These are phyloP conservation scores for Andrena minutula DNA, from an alignment of 2,888 invertebrate species.

Conservation along the genomic window DNA sequence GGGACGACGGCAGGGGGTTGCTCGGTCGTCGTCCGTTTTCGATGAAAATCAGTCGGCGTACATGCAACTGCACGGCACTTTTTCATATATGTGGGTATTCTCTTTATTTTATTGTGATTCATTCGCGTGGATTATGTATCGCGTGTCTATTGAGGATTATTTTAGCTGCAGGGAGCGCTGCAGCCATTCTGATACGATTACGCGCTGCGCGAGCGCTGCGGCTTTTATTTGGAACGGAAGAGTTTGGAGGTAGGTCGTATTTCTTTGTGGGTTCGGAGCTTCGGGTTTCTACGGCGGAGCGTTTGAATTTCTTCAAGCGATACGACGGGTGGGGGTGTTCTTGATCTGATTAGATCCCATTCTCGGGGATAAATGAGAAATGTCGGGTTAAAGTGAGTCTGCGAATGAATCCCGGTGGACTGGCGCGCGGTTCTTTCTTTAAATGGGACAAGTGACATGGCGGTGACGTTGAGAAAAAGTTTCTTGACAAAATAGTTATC, in stretches of 20 bases:
- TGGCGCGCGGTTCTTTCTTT: not conserved
- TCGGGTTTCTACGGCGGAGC: too few species aligned
- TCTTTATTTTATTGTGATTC: slow-evolving; percentile 34
- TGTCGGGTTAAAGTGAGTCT: not conserved
- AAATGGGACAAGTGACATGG: not conserved
- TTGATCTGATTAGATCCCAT: too few species aligned
- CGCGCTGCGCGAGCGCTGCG: not conserved
- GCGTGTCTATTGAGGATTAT: not conserved
- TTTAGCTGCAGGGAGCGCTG: not conserved
- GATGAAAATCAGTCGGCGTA: slow-evolving; percentile 39
- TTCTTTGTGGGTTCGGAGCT: too few species aligned
- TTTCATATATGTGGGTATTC: not conserved
- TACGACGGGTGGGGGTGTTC: too few species aligned
- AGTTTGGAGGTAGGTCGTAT: not conserved
- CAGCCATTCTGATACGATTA: not conserved
- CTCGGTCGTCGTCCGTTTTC: slow-evolving; percentile 30
- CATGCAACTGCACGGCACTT: not conserved
- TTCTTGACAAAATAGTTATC: not conserved
- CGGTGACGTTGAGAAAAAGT: slow-evolving; percentile 2
- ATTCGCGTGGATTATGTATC: not conserved
- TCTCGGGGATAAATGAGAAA: too few species aligned
- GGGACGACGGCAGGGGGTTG: not conserved
- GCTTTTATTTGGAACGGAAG: not conserved
- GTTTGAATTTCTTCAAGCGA: too few species aligned
- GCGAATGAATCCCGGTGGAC: not conserved